A percentile compares a stretch with the other conserved stretches of the same genome.
These are phyloP conservation scores for Wiebesia pumilae DNA, from an alignment of 1,140 invertebrate genomes.

Conservation along the genomic window DNA sequence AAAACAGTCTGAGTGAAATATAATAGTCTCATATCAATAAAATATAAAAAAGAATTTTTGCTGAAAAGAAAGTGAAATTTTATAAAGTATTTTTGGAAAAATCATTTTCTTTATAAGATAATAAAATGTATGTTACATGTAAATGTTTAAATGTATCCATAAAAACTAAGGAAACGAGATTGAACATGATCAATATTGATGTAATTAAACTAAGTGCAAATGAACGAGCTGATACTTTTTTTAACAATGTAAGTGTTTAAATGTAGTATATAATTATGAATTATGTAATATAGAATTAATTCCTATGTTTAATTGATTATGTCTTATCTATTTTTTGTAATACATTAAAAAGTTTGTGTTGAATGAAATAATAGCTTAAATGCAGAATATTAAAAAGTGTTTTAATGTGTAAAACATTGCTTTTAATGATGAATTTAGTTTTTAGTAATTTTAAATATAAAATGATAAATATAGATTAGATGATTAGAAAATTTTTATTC, in stretches of 20 bases:
- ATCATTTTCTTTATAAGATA: conserved; percentile 9
- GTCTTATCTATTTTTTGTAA: not conserved
- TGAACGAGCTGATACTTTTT: conserved; percentile 70
- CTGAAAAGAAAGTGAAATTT: conserved; percentile 6
- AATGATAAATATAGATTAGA: conserved; percentile 4
- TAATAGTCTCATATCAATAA: conserved; percentile 26
- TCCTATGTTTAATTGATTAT: not conserved
- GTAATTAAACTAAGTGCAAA: conserved; percentile 66
- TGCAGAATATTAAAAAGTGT: not conserved
- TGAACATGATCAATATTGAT: conserved; percentile 65
- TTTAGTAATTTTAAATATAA: not conserved
- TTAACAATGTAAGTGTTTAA: conserved; percentile 67
- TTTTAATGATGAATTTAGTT: not conserved
- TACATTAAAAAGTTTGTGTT: not conserved
- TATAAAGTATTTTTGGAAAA: conserved; percentile 43
- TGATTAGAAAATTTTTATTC: not conserved
- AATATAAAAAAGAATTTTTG: conserved; percentile 1
- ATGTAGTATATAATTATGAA: not conserved
- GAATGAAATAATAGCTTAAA: too few relatives aligned
- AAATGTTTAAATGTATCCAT: conserved; percentile 76
- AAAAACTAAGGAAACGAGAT: conserved; percentile 67
- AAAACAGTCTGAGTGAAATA: not conserved
- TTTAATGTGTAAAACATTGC: not conserved
- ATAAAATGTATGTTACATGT: conserved; percentile 69
- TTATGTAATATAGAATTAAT: not conserved